Percentiles rank a stretch among this genome's conserved stretches.
Evolutionary conservation across 2,888 invertebrate genomes (phyloP).

Genomic region (Noctua janthe): DNA sequence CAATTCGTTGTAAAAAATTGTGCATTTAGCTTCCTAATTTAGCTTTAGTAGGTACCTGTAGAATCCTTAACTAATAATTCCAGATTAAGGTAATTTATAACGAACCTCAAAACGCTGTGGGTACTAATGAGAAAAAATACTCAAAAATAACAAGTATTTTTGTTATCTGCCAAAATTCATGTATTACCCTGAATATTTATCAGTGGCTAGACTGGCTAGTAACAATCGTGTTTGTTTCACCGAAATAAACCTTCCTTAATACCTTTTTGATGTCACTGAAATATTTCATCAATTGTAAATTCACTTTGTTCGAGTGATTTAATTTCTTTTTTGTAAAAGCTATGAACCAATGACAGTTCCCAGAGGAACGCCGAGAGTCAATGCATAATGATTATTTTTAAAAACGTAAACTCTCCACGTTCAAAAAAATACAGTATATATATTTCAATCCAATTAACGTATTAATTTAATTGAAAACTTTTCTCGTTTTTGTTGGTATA

Average conservation of each 20-base stretch:
- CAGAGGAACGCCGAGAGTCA: neutral
- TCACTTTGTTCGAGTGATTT: neutral
- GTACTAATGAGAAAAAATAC: neutral
- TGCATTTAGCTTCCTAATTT: neutral
- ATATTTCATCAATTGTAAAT: neutral
- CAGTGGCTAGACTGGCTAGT: neutral
- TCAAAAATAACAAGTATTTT: neutral
- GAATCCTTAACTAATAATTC: neutral
- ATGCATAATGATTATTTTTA: neutral
- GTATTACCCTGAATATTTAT: neutral
- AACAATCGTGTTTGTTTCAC: constrained; percentile 2
- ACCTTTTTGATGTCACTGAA: neutral
- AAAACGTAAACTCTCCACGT: neutral
- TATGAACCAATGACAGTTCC: neutral
- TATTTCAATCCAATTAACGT: too few relatives aligned
- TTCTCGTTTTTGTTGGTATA: neutral
- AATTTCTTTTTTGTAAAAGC: neutral
- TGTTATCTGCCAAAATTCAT: neutral
- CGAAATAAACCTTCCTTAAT: neutral
- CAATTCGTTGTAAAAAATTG: neutral
- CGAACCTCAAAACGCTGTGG: too few relatives aligned
- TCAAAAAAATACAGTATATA: neutral
- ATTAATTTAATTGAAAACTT: neutral
- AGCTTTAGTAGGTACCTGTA: neutral
- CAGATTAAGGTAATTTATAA: too few relatives aligned